Evolutionary conservation across 2,888 invertebrate species (phyloP), one percentile per base, ranked within the genome.

Genomic region (Gymnosoma rotundatum): DNA sequence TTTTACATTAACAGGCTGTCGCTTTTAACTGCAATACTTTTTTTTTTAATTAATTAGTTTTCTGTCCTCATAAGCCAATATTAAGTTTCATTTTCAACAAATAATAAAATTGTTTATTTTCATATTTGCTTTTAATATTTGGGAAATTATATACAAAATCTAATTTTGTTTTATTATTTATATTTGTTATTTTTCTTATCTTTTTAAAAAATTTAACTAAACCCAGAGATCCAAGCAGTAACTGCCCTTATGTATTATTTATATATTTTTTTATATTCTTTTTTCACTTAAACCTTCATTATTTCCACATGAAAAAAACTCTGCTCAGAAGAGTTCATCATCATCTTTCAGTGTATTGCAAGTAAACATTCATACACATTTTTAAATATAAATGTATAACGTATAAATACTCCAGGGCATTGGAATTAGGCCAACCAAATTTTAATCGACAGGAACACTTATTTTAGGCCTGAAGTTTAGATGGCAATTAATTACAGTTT

Each of bases 231-330:
- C 36, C 36, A 74, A 21, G 45, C 66, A 69, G 60, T 54, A 69
- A 64, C 56, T 75, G 63, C 56, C 64, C 52, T 54, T 58, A 76
- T 81, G 63, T 75, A 58, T 70, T 78, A 42, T 75, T 81, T 52
- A 45, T 9, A 61, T 6, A 9, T 18, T 18, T 18, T 1, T 56
- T 56, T 42, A 69, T 69, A 56, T 25, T 5, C 14, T 69, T 69
- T 81, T 69, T 81, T 70, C 64, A 64, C 69, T 75, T 81, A 64
- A 81, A 75, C 70, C 56, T 70, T 70, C 58, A 64, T 75, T 81
- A 56, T 58, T 81, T 69, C 63, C 69, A 69, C 69, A 70, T 70
- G 75, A 70, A 64, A 48, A 63, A 63, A 81, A 75, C 63, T 56
- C 63, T 70, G 36, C 42, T 73, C 60, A 66, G 78, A 69, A 70